Evolutionary conservation across 2,797 vertebrate species (phyloP), one percentile per base, ranked within the genome.

Genomic region (Molossus molossus): DNA sequence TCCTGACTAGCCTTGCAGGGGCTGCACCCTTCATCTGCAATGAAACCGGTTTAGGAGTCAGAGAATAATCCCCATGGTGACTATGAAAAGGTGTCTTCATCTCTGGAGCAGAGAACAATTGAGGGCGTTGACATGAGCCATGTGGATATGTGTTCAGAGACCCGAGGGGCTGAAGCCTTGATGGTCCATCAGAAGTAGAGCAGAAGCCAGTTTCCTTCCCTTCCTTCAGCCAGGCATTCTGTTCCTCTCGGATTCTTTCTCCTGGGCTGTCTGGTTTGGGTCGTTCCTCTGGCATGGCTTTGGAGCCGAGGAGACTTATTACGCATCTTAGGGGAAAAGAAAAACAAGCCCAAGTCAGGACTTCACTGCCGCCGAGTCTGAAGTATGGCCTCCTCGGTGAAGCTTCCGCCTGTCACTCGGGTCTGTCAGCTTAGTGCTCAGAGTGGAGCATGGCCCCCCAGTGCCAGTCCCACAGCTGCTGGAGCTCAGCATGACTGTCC

Each of bases 211-310:
- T 80, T 80, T 65, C 60, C 76, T 94, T 75, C 10, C 9, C 8
- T 25, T 4, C 27, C 33, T 86, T 53, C 64, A 21, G 81, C 77
- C 1, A 6, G 45, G 13, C 29, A n/a, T 23, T 1, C 2, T 88
- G 6, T 60, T 92, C 87, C 64, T 96, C 90, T 50, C 53, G 18
- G 23, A 13, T 81, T 57, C 27, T 84, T 93, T 92, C 20, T 76
- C 62, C 60, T 69, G 55, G 69, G 50, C 29, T 77, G 0, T 88
- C 8, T n/a, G 60, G 17, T 33, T 77, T 55, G 91, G 20, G 29
- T 15, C 17, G 37, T 88, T 92, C 67, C 0, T 70, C 65, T 93
- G 73, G 6, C 64, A 53, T 60, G n/a, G 11, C 76, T 79, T 27
- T 55, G 55, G 33, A 92, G 73, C 14, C 4, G n/a, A 85, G 45